Conservation (phyloP, 2,888 invertebrate species). For the Mythimna vitellina region DNA sequence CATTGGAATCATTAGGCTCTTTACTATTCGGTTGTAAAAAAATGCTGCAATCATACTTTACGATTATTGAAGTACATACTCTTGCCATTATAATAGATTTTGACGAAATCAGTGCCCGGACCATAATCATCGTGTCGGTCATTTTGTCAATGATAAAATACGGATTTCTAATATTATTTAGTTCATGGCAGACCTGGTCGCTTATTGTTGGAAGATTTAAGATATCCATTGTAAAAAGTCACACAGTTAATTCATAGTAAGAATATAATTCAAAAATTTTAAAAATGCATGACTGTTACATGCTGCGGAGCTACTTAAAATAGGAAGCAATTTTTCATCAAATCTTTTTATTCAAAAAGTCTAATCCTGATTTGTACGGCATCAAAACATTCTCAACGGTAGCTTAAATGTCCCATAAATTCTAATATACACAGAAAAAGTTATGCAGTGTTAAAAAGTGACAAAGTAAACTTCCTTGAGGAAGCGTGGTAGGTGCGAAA, state of each 20-base stretch:
- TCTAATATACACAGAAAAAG: slow-evolving; percentile 42
- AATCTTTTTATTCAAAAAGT: slow-evolving; percentile 34
- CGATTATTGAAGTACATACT: not conserved
- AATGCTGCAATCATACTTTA: not conserved
- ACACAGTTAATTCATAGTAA: not conserved
- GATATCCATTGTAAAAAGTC: not conserved
- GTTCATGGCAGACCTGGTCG: not conserved
- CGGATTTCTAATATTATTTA: not conserved
- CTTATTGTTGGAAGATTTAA: too few species aligned
- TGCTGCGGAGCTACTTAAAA: slow-evolving; percentile 24
- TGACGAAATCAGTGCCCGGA: not conserved
- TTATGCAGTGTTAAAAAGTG: slow-evolving; percentile 68
- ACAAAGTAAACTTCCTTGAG: slow-evolving; percentile 81
- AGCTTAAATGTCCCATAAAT: slow-evolving; percentile 54
- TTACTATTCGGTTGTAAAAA: not conserved
- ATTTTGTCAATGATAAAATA: not conserved
- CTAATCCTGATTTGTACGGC: slow-evolving; percentile 61
- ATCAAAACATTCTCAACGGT: slow-evolving; percentile 55
- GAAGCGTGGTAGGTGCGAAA: slow-evolving; percentile 78
- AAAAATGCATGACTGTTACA: slow-evolving; percentile 32
- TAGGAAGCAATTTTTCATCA: slow-evolving; percentile 53
- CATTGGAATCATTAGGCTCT: not conserved
- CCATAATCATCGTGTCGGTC: not conserved
- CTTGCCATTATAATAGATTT: not conserved
- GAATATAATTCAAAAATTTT: not conserved